Conservation (phyloP, 2,888 invertebrate genomes). For the Ferdinandea cuprea region DNA sequence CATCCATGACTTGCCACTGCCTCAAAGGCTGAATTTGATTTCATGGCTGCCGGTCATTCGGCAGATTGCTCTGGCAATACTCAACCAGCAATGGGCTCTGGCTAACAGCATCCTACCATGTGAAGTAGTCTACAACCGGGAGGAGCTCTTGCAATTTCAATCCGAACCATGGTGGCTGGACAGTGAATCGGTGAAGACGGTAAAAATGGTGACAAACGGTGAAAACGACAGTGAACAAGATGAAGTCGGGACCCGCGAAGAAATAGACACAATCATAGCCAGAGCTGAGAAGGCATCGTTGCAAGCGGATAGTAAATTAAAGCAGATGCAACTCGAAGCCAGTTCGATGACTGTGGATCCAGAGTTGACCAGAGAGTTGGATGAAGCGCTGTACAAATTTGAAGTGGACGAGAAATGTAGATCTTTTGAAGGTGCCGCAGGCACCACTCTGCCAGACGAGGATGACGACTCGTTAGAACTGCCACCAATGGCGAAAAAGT, state of each 20-base stretch:
- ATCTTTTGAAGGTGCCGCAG: constrained; percentile 44
- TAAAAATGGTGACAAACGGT: constrained; percentile 61
- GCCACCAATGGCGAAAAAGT: constrained; percentile 41
- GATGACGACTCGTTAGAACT: constrained; percentile 63
- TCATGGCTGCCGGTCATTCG: constrained; percentile 79
- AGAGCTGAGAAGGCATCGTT: constrained; percentile 75
- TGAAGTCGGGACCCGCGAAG: background rate
- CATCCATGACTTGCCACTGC: constrained; percentile 54
- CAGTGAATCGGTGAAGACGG: constrained; percentile 74
- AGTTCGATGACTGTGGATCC: constrained; percentile 15
- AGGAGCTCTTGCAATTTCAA: constrained; percentile 76
- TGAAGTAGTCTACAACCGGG: constrained; percentile 79
- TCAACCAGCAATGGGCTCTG: constrained; percentile 63
- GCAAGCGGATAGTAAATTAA: constrained; percentile 71
- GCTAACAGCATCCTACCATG: constrained; percentile 68
- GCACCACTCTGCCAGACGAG: constrained; percentile 27
- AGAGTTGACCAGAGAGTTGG: constrained; percentile 74
- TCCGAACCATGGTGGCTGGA: constrained; percentile 79
- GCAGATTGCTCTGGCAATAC: constrained; percentile 76
- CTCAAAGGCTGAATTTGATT: constrained; percentile 58
- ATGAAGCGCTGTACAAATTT: constrained; percentile 76
- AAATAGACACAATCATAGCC: constrained; percentile 71
- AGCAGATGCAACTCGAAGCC: constrained; percentile 51
- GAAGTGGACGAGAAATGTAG: constrained; percentile 76
- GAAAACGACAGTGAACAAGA: constrained; percentile 13